Evolutionary conservation across 2,888 invertebrate species (phyloP).

Genomic region (Diplolepis rosae): DNA sequence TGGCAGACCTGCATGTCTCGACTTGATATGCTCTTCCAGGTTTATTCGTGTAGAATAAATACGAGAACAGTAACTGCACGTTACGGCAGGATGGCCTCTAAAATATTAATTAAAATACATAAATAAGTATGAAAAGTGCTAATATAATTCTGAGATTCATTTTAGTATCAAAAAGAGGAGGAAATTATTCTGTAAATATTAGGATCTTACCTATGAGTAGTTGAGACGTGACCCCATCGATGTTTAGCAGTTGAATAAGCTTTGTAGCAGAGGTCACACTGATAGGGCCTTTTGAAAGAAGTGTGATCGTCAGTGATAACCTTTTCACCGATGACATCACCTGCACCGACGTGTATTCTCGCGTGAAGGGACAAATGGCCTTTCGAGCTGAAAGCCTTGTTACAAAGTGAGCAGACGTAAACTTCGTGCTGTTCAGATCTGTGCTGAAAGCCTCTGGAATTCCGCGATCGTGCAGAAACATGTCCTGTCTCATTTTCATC

Average conservation of each 20-base stretch:
- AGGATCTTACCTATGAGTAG: slow-evolving; percentile 66
- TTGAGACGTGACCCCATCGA: slow-evolving; percentile 74
- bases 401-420: slow-evolving; percentile 71
- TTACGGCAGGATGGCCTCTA: slow-evolving; percentile 74
- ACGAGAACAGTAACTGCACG: slow-evolving; percentile 71
- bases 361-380: slow-evolving; percentile 73
- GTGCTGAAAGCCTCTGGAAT: slow-evolving; percentile 46
- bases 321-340: slow-evolving; percentile 71
- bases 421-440: slow-evolving; percentile 69
- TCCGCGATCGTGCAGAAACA: slow-evolving; percentile 35
- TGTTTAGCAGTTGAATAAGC: slow-evolving; percentile 74
- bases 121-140: too few relatives aligned
- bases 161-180: not conserved
- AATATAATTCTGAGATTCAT: not conserved
- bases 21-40: slow-evolving; percentile 73
- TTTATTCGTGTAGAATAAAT: slow-evolving; percentile 73
- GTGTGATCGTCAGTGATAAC: slow-evolving; percentile 72
- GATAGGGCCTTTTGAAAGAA: slow-evolving; percentile 72
- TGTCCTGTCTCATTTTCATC: slow-evolving; percentile 54
- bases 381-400: slow-evolving; percentile 73
- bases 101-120: slow-evolving; percentile 24
- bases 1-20: slow-evolving; percentile 69
- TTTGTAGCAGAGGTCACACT: slow-evolving; percentile 74
- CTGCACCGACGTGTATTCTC: slow-evolving; percentile 71
- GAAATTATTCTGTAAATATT: not conserved